Conservation (phyloP, 2,797 vertebrate species). For the Sebastes itinus region DNA sequence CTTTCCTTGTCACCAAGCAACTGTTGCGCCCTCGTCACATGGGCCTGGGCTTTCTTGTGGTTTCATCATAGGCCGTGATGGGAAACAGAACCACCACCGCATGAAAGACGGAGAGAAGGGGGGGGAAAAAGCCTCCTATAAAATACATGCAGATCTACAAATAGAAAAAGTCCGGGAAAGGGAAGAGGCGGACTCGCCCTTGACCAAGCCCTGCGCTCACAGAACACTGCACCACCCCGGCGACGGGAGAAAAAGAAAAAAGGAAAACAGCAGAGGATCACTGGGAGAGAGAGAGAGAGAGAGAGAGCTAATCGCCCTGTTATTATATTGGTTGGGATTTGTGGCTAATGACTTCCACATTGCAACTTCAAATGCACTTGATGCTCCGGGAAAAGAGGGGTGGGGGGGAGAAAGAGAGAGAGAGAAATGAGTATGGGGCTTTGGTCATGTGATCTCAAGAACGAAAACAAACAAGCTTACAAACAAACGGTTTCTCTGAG, state of each 20-base stretch:
- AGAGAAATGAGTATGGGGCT: not conserved
- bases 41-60: constrained; percentile 81
- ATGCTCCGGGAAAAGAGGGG: constrained; percentile 38
- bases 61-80: constrained; percentile 80
- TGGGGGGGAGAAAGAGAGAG: not conserved
- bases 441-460: constrained; percentile 63
- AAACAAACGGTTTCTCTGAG: constrained; percentile 61
- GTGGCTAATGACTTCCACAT: constrained; percentile 83
- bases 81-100: constrained; percentile 81
- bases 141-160: constrained; percentile 78
- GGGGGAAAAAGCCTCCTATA: constrained; percentile 50
- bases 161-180: constrained; percentile 77
- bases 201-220: constrained; percentile 61
- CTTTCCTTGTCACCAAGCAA: constrained; percentile 67
- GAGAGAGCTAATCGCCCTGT: constrained; percentile 77
- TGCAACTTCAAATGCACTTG: constrained; percentile 73
- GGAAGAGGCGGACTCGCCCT: constrained; percentile 67
- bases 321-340: constrained; percentile 82
- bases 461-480: constrained; percentile 70
- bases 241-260: constrained; percentile 31
- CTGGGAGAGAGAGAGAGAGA: constrained; percentile 31
- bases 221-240: constrained; percentile 59
- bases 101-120: constrained; percentile 70
- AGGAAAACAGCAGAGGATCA: constrained; percentile 53
- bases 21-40: constrained; percentile 68